A percentile compares a stretch with the other conserved stretches of the same genome.
Evolutionary conservation across 2,797 vertebrate genomes (phyloP).

Genomic region (Muscicapa comitata): DNA sequence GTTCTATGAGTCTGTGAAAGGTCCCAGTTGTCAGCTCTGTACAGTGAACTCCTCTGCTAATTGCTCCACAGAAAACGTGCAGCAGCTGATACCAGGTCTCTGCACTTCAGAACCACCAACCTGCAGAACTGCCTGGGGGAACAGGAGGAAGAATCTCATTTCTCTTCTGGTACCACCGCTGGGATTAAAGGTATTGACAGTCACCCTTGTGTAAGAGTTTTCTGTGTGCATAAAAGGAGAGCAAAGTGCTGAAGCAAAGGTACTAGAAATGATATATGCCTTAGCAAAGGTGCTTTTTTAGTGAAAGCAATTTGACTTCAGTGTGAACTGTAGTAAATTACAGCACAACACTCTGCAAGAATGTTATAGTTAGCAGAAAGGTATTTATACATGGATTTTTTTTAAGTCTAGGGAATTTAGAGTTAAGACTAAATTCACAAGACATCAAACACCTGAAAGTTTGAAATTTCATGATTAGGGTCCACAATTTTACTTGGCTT

Average conservation of each 20-base stretch:
- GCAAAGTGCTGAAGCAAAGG: background rate
- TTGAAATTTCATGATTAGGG: background rate
- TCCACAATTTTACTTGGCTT: background rate
- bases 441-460: background rate
- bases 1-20: background rate
- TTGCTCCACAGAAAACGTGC: background rate
- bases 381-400: background rate
- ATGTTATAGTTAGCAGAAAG: background rate
- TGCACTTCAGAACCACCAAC: background rate
- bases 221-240: background rate
- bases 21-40: fast-evolving
- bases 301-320: background rate
- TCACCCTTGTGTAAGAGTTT: background rate
- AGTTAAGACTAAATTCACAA: background rate
- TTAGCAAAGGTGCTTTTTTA: background rate
- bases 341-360: background rate
- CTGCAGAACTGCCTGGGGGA: background rate
- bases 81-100: background rate
- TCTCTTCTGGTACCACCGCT: background rate
- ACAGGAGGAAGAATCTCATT: background rate
- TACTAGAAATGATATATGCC: background rate
- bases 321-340: background rate
- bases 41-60: background rate
- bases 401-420: background rate
- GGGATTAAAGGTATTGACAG: background rate